Evolutionary conservation across 2,797 vertebrate species (phyloP).

Genomic region (Novumbra hubbsi): DNA sequence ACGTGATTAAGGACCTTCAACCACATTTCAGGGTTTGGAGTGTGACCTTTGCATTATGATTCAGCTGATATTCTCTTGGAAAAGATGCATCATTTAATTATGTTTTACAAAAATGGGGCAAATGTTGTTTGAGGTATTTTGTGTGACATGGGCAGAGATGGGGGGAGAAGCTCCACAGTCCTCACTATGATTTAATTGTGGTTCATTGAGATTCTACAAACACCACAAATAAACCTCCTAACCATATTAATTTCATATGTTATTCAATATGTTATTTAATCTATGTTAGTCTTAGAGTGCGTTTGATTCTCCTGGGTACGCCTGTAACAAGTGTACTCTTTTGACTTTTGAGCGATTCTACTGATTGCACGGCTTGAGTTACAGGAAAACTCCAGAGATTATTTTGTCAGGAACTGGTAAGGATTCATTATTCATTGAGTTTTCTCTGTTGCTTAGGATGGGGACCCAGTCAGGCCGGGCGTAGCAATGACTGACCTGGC

Average conservation of each 20-base stretch:
- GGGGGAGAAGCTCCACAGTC: no score
- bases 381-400: background rate
- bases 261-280: background rate
- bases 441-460: conserved; percentile 67
- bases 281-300: background rate
- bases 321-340: background rate
- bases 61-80: no score
- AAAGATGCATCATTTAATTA: no score
- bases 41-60: no score
- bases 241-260: background rate
- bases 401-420: background rate
- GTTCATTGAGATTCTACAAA: background rate
- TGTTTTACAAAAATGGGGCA: no score
- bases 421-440: background rate
- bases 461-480: conserved; percentile 88
- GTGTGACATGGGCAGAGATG: no score
- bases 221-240: background rate
- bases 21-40: no score
- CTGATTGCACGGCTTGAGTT: background rate
- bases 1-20: background rate
- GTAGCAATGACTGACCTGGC: conserved; percentile 97
- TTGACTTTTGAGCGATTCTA: background rate
- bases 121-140: no score
- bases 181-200: no score
- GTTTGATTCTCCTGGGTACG: background rate